Evolutionary conservation across 2,113 vertebrate genomes (phyloP).

Genomic region (Chrysemys picta): DNA sequence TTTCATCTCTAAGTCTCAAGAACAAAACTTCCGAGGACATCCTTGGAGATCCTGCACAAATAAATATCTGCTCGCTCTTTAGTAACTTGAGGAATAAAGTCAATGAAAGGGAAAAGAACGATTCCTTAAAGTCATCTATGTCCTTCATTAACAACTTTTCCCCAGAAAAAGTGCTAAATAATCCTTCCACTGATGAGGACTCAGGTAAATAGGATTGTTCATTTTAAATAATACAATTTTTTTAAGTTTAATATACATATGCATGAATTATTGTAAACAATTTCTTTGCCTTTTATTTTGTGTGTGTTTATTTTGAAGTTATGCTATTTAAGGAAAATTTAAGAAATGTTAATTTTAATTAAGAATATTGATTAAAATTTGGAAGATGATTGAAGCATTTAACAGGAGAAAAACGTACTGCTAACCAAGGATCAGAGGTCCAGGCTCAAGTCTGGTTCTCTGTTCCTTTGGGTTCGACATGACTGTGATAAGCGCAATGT

Average conservation of each 20-base stretch:
- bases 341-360: background rate
- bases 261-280: background rate
- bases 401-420: background rate
- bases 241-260: background rate
- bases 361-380: background rate
- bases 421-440: rapidly evolving
- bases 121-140: background rate
- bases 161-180: background rate
- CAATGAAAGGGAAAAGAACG: background rate
- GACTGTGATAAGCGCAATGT: background rate
- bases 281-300: background rate
- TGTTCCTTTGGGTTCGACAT: rapidly evolving
- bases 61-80: conserved; percentile 39
- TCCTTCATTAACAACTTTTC: background rate
- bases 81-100: conserved; percentile 47
- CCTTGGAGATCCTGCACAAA: conserved; percentile 32
- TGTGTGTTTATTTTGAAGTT: background rate
- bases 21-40: conserved; percentile 38
- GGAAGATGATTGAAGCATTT: background rate
- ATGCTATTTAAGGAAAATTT: background rate
- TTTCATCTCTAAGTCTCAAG: conserved; percentile 66
- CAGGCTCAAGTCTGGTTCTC: background rate
- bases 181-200: conserved; percentile 26
- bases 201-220: conserved; percentile 44
- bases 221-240: background rate